Base-by-base conservation (phyloP, 1,140 invertebrate species). In the Panulirus ornatus region DNA sequence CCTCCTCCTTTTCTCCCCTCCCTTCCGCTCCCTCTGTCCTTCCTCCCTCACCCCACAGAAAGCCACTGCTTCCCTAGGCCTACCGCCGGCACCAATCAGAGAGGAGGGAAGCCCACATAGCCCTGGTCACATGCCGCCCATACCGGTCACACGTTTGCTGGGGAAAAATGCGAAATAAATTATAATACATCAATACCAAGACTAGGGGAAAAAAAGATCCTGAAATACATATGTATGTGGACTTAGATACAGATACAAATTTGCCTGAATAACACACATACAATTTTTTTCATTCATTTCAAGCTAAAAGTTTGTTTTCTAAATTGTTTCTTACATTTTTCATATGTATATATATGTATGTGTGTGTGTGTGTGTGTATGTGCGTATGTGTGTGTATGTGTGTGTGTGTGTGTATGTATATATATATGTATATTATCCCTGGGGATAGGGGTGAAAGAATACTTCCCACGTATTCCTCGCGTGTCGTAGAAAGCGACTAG, bases 11-110 rank as follows among this genome's bases (percentile, higher is more conserved):
- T 11, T 58, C 63, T 70, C 5, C 38, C 40, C 34, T 30, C 63
- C 63, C 58, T 14, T 16, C 58, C 19, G 8, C 1, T n/a, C 42
- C 66, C 2, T 11, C 73, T 36, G 22, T 34, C 16, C 81, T 27
- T 22, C 27, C 11, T 40, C 84, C 47, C 30, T 47, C 71, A n/a
- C 40, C 40, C 34, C 36, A 16, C 14, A 27, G 30, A 22, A 34
- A 5, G n/a, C 79, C 42, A 11, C 54, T 47, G 34, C 58, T 47
- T n/a, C 44, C 58, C 66, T 71, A 71, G 58, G 58, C 82, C 44
- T 71, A 71, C 66, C 66, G 27, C 40, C 54, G 40, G 27, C 63
- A 63, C 63, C 82, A 71, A 81, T 81, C 78, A 81, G 27, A 81
- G 78, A 3, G n/a, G n/a, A 81, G 47, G 36, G 78, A 81, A n/a